Conservation (phyloP, 2,888 invertebrate genomes). For the Hetaerina titia region DNA sequence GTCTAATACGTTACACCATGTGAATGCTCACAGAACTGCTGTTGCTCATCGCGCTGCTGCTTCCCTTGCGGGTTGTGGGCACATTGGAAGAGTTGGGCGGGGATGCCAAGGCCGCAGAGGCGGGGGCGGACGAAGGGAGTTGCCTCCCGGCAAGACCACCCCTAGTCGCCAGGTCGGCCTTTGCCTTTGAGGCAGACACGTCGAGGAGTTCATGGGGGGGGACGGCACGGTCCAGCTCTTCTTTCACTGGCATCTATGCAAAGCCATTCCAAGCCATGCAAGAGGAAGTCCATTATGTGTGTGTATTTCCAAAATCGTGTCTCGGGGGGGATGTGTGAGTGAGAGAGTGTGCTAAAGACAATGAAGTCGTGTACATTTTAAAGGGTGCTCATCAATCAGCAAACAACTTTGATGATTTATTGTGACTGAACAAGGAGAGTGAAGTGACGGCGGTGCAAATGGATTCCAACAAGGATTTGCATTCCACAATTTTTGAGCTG, state of each 20-base stretch:
- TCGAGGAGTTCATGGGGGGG: constrained; percentile 93
- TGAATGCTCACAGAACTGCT: constrained; percentile 81
- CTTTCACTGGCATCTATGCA: constrained; percentile 73
- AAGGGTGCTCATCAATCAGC: neutral
- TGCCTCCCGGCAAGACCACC: constrained; percentile 87
- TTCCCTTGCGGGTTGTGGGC: constrained; percentile 61
- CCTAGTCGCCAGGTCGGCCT: constrained; percentile 89
- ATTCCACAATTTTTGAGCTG: neutral
- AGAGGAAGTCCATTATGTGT: constrained; percentile 28
- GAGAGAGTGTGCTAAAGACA: neutral
- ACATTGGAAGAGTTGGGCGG: constrained; percentile 40
- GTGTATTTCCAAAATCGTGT: constrained; percentile 12
- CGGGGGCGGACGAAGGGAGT: constrained; percentile 77
- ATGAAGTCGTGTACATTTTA: neutral
- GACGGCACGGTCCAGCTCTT: constrained; percentile 92
- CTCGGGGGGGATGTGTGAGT: too few species aligned
- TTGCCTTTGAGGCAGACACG: constrained; percentile 89
- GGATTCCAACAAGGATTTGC: neutral
- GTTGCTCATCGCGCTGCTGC: constrained; percentile 79
- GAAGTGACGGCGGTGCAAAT: neutral
- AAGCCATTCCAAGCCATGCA: constrained; percentile 39
- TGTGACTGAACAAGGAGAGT: neutral
- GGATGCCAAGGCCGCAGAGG: neutral
- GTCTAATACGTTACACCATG: neutral
- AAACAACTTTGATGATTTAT: constrained; percentile 24